These are phyloP conservation scores for Trididemnum nubilum DNA, from an alignment of 23 tunicate genomes.

Conservation along the genomic window DNA sequence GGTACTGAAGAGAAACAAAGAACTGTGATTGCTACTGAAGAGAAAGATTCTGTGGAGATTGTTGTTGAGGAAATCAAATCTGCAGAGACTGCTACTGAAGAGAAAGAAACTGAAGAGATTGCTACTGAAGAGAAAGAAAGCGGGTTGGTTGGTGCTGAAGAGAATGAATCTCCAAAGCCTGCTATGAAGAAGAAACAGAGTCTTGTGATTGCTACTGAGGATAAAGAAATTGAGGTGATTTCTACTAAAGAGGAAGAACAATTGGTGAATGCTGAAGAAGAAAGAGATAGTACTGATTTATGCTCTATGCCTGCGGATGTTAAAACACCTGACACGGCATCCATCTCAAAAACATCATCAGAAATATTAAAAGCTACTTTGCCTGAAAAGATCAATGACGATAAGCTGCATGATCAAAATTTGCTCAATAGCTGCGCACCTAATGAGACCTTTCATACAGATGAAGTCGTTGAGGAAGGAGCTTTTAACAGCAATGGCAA, in stretches of 20 bases:
- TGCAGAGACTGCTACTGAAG: neutral
- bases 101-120: neutral
- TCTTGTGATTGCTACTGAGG: neutral
- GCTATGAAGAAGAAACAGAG: neutral
- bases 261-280: too few relatives aligned
- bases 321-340: too few relatives aligned
- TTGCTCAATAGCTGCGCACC: too few relatives aligned
- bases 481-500: too few relatives aligned
- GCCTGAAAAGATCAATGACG: too few relatives aligned
- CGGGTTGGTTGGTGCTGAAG: neutral
- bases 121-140: conserved; percentile 5
- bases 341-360: too few relatives aligned
- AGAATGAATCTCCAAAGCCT: neutral
- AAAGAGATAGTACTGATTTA: neutral
- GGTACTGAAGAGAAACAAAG: neutral
- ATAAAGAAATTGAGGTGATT: neutral
- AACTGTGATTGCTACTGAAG: neutral
- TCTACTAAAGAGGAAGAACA: neutral
- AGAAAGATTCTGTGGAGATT: neutral
- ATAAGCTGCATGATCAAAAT: too few relatives aligned
- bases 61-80: neutral
- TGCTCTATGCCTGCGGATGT: neutral
- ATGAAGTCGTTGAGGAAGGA: too few relatives aligned
- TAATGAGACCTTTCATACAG: too few relatives aligned
- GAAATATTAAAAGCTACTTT: too few relatives aligned